Evolutionary conservation across 2,113 vertebrate species (phyloP), one percentile per base, ranked within the genome.

Genomic region (Heloderma charlesbogerti): DNA sequence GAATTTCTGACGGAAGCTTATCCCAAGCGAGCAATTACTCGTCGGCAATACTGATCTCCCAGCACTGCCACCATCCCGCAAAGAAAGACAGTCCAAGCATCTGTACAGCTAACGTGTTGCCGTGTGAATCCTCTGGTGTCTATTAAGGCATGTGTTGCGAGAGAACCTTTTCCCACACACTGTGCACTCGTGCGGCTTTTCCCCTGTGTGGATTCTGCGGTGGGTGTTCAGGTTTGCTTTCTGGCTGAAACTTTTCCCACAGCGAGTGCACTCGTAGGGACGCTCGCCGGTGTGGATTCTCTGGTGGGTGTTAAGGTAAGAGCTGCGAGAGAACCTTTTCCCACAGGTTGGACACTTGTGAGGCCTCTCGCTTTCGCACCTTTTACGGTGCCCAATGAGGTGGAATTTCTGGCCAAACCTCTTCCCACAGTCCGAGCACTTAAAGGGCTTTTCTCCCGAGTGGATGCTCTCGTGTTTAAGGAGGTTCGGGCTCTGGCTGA

Each of bases 161-260:
- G 98, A 97, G 43, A 98, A 98, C 95, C 98, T 98, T 95, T 98
- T 98, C 90, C 98, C 98, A 6, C 98, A 98, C 89, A 97, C 97
- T 5, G 96, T 91, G 72, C 96, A 96, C 22, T 95, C 93, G 96
- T 98, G 96, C 92, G 95, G 91, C 78, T 98, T 98, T 77, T 96
- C 22, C 3, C 88, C 88, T 1, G 78, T 89, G 13, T 89, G 88
- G 63, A 89, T 89, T 16, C 88, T 69, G 22, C 97, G 96, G 93
- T 97, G 97, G 43, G 95, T 94, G 84, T 94, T 95, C 72, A 95
- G 95, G 83, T 95, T 95, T 25, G 95, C 94, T 90, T 94, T 95
- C 88, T 95, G 95, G n/a, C 94, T 92, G 88, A 96, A 96, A 10
- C 94, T 94, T 89, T 96, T 96, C 79, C 93, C 95, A 83, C 96